phyloP scores from a whole-genome alignment of 2,797 vertebrate genomes.

The Esox lucius region DNA sequence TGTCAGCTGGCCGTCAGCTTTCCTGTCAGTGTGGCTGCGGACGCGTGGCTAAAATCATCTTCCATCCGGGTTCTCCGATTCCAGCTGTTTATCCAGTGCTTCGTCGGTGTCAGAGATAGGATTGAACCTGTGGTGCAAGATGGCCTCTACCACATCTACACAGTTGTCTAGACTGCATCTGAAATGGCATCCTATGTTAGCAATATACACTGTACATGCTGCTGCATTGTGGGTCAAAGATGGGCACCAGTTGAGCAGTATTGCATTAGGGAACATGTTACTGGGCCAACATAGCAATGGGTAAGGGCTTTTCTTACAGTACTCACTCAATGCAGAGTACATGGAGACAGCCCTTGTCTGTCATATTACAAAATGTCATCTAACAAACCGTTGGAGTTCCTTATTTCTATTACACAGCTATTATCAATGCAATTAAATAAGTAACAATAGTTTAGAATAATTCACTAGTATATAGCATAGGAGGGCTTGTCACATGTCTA shows the following conservation, averaged over 20 bases:
- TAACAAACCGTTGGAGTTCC: too few species aligned
- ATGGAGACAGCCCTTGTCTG: too few species aligned
- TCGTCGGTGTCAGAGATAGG: constrained; percentile 50
- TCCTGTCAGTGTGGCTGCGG: constrained; percentile 41
- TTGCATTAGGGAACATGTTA: too few species aligned
- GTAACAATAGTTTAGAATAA: background rate
- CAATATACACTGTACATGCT: background rate
- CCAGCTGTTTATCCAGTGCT: constrained; percentile 56
- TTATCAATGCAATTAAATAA: too few species aligned
- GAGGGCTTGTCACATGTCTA: background rate
- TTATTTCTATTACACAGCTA: too few species aligned
- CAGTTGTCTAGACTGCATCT: background rate
- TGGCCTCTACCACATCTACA: constrained; percentile 15
- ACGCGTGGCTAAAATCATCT: constrained; percentile 61
- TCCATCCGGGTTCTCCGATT: constrained; percentile 49
- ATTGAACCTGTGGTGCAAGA: constrained; percentile 40
- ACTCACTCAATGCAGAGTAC: too few species aligned
- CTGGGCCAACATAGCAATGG: too few species aligned
- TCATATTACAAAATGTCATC: too few species aligned
- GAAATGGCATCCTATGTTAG: background rate
- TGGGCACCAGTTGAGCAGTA: too few species aligned
- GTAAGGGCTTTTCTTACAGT: too few species aligned
- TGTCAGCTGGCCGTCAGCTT: constrained; percentile 59
- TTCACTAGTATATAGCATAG: background rate
- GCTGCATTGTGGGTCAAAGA: background rate